Base-by-base conservation (phyloP, 2,113 vertebrate species). In the Chlorodrepanis virens region DNA sequence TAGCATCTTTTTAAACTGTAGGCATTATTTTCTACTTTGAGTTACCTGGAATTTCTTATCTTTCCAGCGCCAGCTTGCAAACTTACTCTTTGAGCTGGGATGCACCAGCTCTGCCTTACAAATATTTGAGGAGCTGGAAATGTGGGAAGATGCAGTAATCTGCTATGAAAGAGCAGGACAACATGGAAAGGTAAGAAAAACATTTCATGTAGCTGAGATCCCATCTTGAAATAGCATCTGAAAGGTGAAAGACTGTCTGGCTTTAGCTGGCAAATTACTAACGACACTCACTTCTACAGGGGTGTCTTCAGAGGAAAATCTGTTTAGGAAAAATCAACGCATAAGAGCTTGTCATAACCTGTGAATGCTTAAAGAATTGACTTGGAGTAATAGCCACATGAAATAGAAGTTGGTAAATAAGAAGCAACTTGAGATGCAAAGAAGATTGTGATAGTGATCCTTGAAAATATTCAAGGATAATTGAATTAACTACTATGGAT, bases 71-170 rank as follows among this genome's bases (percentile, higher is more conserved):
- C 99, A 99, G 75, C 98, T 99, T 94, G 99, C 99, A 74, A 96
- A 89, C 91, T 96, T 99, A 77, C 98, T 99, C 52, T 99, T 98
- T 61, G 99, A 99, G 78, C 97, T 99, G 45, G 99, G 99, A 84
- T 99, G 99, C 85, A 98, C 97, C 63, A 98, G 97, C 96, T 99
- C 99, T 57, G 99, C 99, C 87, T 98, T 99, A 52, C 98, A 99
- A 83, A 97, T 99, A 74, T 99, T 98, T 83, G 99, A 99, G 94
- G 98, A 98, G 87, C 98, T 99, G 72, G 98, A 99, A 96, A 99
- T 99, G 96, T 99, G 99, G 99, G 99, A 99, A 97, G 99, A 99
- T 52, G 98, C 97, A 7, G 98, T 99, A n/a, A 98, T 99, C 97
- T 99, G 99, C 95, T 98, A 99, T 16, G 99, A 99, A 97, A 98